Percentiles rank a stretch among this genome's conserved stretches.
Evolutionary conservation across 1,140 invertebrate genomes (phyloP).

Genomic region (Daktulosphaira vitifoliae): DNA sequence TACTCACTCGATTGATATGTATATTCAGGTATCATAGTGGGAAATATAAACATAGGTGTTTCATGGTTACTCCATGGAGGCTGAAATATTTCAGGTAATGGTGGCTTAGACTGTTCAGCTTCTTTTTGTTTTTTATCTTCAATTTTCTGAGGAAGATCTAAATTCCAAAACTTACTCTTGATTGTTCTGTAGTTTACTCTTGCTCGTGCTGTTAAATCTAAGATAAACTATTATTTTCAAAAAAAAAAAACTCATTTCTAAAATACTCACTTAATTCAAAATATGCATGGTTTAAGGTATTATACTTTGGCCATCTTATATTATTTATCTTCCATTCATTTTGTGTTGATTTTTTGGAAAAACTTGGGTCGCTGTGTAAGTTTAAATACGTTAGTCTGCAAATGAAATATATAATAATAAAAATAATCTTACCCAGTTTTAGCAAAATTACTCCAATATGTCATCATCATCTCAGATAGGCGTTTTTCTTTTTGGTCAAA

Average conservation of each 20-base stretch:
- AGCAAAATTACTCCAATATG: constrained; percentile 80
- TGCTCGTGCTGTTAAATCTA: constrained; percentile 6
- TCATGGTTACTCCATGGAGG: background rate
- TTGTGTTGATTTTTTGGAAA: constrained; percentile 49
- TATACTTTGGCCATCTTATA: constrained; percentile 70
- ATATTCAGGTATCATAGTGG: constrained; percentile 12
- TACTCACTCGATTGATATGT: constrained; percentile 18
- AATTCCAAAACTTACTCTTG: constrained; percentile 64
- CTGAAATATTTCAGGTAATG: background rate
- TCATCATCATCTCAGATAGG: constrained; percentile 74
- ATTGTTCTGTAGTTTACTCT: constrained; percentile 51
- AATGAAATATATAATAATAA: too few species aligned
- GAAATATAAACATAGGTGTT: constrained; percentile 23
- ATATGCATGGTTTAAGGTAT: constrained; percentile 59
- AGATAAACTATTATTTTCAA: background rate
- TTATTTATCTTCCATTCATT: constrained; percentile 58
- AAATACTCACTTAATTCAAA: constrained; percentile 63
- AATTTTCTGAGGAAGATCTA: constrained; percentile 54
- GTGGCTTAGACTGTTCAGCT: constrained; percentile 22
- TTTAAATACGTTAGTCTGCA: background rate
- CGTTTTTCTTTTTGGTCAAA: constrained; percentile 66
- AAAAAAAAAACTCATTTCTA: too few species aligned
- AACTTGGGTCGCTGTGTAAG: constrained; percentile 62
- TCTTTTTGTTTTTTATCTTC: constrained; percentile 41
- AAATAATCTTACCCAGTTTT: constrained; percentile 60